A percentile compares a stretch with the other conserved stretches of the same genome.
These are phyloP conservation scores for Gnathonemus echidnorhynchus DNA, from an alignment of 2,113 vertebrate species.

Conservation along the genomic window DNA sequence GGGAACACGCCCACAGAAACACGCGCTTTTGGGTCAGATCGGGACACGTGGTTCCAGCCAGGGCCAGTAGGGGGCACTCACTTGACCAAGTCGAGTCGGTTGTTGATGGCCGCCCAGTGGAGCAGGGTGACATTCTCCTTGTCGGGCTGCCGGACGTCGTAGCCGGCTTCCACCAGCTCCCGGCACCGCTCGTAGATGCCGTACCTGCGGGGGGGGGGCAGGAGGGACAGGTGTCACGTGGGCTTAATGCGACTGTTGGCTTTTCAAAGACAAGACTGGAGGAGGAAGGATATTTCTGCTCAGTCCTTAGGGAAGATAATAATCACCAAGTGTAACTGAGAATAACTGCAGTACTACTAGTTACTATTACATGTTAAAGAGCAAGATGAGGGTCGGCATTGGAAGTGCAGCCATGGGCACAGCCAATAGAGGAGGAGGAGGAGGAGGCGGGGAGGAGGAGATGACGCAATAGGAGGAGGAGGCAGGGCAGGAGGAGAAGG, in stretches of 20 bases:
- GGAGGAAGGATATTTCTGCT: neutral
- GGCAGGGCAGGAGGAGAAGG: too few relatives aligned
- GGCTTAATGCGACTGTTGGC: neutral
- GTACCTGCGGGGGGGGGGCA: conserved; percentile 60
- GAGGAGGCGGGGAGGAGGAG: too few relatives aligned
- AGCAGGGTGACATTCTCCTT: conserved; percentile 97
- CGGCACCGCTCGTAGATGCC: conserved; percentile 94
- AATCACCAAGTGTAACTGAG: neutral
- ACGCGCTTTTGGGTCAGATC: neutral
- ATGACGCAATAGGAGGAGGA: neutral
- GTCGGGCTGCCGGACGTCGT: conserved; percentile 93
- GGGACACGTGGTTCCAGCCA: neutral
- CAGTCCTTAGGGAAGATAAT: neutral
- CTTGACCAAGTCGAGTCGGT: conserved; percentile 97
- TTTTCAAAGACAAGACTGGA: neutral
- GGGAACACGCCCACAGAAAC: neutral
- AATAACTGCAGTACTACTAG: neutral
- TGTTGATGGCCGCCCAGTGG: conserved; percentile 99
- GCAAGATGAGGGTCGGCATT: neutral
- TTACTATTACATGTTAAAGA: neutral
- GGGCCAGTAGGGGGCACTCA: conserved; percentile 51
- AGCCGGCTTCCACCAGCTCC: conserved; percentile 96
- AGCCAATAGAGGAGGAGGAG: neutral
- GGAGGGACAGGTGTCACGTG: neutral
- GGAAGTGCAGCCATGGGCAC: neutral